Conservation (phyloP, 2,888 invertebrate species). For the Horisme vitalbata region DNA sequence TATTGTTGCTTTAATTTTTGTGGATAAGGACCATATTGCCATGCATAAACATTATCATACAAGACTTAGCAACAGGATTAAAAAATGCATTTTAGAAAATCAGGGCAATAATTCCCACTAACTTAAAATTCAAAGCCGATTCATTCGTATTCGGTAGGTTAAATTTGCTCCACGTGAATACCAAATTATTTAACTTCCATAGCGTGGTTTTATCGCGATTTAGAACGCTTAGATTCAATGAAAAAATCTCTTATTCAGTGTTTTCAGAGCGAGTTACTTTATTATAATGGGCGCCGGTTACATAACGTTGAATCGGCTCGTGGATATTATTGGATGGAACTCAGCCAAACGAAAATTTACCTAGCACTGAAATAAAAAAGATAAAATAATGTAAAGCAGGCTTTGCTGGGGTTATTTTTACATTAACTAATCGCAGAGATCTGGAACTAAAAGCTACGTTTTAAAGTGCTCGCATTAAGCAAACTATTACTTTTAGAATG, state of each 20-base stretch:
- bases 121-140: too few relatives aligned
- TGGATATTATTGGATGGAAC: conserved; percentile 19
- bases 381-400: conserved; percentile 14
- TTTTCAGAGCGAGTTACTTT: conserved; percentile 16
- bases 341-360: conserved; percentile 21
- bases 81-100: too few relatives aligned
- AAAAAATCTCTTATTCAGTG: conserved; percentile 24
- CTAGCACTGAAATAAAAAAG: conserved; percentile 12
- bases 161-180: neutral
- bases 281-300: conserved; percentile 16
- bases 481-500: too few relatives aligned
- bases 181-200: conserved; percentile 10
- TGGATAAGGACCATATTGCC: too few relatives aligned
- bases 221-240: conserved; percentile 21
- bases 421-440: conserved; percentile 3
- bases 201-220: conserved; percentile 10
- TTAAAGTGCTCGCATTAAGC: too few relatives aligned
- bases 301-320: conserved; percentile 12
- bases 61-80: too few relatives aligned
- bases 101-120: too few relatives aligned
- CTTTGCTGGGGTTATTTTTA: conserved; percentile 7
- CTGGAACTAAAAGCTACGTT: neutral
- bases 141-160: too few relatives aligned
- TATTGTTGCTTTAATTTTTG: too few relatives aligned
- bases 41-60: too few relatives aligned